Base-by-base conservation (phyloP, 2,888 invertebrate species). In the Macrophya alboannulata region DNA sequence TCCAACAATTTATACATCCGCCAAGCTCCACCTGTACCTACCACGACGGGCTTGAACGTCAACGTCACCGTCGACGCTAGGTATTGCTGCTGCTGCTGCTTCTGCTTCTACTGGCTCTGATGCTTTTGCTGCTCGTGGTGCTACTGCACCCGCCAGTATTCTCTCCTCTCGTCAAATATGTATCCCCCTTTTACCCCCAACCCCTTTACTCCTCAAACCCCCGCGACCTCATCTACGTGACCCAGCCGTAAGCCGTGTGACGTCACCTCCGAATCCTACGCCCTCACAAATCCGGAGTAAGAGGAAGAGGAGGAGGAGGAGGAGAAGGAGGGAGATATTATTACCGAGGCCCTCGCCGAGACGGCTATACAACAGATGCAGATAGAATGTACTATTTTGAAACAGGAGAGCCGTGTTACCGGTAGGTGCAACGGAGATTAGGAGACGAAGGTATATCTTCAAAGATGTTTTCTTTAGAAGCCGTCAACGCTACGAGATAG, bases 1-100 rank as follows among this genome's bases (percentile, higher is more conserved):
- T 90, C 87, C 89, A 90, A 91, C 90, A 92, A 93, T 93, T 93
- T 93, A 93, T 92, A 92, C 92, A 92, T 92, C 93, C 68, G 83
- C 83, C 83, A 48, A 83, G 83, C 83, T 83, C 83, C 83, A 83
- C 83, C 83, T 83, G 83, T 68, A 83, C 83, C 83, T 43, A 37
- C 68, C 45, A 48, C 83, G 83, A 81, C 81, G 59, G 31, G 62
- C 62, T 59, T 62, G 17, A 77, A 37, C 81, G 62, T 81, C 59
- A 65, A 51, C 71, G 59, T 81, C 59, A 59, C 59, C 81, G 81
- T 81, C 81, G 55, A 31, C 77, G 25, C 17, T 74, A 12, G 21
- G 43, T 17, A 45, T 74, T 45, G 43, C 45, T 43, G 74, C 17
- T n/a, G 37, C 91, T 51, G 3, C 17, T 51, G 51, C 51, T 51